Evolutionary conservation across 1,140 invertebrate species (phyloP).

Genomic region (Saccostrea glomerata): DNA sequence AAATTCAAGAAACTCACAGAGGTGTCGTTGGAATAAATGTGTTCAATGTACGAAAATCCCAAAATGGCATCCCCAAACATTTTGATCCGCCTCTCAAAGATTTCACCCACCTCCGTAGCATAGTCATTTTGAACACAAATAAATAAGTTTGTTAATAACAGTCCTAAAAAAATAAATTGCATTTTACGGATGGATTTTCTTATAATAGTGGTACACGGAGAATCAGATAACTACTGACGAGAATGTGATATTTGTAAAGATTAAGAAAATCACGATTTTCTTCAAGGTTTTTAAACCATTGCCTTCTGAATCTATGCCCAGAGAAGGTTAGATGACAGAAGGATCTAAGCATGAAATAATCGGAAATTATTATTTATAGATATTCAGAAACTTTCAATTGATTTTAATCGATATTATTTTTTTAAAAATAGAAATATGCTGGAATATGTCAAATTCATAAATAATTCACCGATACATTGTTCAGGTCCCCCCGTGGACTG

Average conservation of each 20-base stretch:
- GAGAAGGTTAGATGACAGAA: neutral
- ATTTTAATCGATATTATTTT: too few species aligned
- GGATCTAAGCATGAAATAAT: too few species aligned
- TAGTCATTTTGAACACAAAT: neutral
- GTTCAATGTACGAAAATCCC: conserved; percentile 39
- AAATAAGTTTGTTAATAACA: neutral
- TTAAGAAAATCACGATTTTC: conserved; percentile 18
- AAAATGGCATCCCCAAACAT: conserved; percentile 28
- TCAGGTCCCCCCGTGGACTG: neutral
- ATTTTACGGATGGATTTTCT: neutral
- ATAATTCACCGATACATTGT: too few species aligned
- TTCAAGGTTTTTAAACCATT: neutral
- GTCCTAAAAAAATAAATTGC: neutral
- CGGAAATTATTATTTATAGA: too few species aligned
- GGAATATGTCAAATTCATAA: too few species aligned
- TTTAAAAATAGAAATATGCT: too few species aligned
- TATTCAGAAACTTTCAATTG: too few species aligned
- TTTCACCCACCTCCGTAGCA: neutral
- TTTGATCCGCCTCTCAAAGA: neutral
- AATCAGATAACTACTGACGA: neutral
- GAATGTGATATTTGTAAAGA: neutral
- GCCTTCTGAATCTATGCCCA: neutral
- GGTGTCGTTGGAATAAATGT: conserved; percentile 46
- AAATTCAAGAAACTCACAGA: neutral
- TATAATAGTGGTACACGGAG: neutral